Base-by-base conservation (phyloP, 2,888 invertebrate species). In the Lycophotia porphyrea region DNA sequence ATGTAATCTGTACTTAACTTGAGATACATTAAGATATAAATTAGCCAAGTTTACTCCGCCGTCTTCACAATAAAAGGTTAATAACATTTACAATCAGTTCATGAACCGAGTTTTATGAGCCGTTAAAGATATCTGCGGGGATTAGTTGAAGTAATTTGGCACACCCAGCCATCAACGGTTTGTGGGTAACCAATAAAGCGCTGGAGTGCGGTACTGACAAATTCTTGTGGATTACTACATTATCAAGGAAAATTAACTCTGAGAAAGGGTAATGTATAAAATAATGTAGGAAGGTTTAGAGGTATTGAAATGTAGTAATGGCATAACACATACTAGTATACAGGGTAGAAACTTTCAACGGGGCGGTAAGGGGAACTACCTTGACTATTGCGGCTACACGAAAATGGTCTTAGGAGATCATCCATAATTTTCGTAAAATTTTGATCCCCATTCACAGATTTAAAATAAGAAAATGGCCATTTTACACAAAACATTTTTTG, bases 101-200 rank as follows among this genome's bases (percentile, higher is more conserved):
- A 39, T 44, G 67, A 55, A 58, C 49, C 68, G 15, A n/a, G 34
- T 63, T 77, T 84, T 74, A 81, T 71, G 65, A 44, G 21, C 49
- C 71, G 72, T 64, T 73, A 77, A 78, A 84, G 84, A 84, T 77
- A 75, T 73, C 71, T 61, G 61, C 47, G 66, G n/a, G 73, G 74
- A 78, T 81, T 76, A 72, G 64, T 73, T 47, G 27, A 13, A 84
- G 84, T 80, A 74, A 84, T 73, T 84, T 58, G 69, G 24, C 84
- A 61, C 84, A 42, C 76, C 76, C 71, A 36, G 61, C 74, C 36
- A 74, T 84, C 64, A 84, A 84, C 66, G 39, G 78, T 84, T 76
- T 81, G 78, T 74, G 74, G 64, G 42, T 4, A 63, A 49, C 78
- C 67, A 71, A 74, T 84, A 84, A 84, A 84, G 21, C 63, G 8